A percentile compares a stretch with the other conserved stretches of the same genome.
Evolutionary conservation across 1,140 invertebrate species (phyloP).

Genomic region (Drosophila bocqueti): DNA sequence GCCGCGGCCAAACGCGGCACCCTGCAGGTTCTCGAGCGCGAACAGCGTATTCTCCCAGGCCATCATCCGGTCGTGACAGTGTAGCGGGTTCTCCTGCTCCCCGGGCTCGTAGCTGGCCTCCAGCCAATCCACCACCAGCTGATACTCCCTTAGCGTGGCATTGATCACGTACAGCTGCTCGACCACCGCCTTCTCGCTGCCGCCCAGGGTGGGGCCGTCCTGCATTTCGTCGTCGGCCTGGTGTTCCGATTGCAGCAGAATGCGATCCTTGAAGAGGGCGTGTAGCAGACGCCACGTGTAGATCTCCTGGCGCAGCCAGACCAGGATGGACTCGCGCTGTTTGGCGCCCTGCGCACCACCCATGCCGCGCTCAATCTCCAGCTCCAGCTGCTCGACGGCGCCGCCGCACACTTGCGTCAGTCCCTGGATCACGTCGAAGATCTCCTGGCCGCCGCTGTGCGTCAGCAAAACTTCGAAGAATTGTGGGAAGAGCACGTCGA

Average conservation of each 20-base stretch:
- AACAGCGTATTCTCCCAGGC: conserved; percentile 97
- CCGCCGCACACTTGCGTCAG: conserved; percentile 86
- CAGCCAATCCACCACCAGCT: conserved; percentile 96
- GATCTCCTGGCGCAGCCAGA: conserved; percentile 91
- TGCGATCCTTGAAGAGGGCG: conserved; percentile 92
- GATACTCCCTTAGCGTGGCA: conserved; percentile 90
- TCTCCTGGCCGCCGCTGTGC: conserved; percentile 86
- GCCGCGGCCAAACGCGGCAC: conserved; percentile 86
- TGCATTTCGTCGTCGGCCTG: conserved; percentile 86
- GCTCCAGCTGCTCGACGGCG: conserved; percentile 84
- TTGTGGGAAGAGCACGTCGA: conserved; percentile 87
- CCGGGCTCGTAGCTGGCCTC: conserved; percentile 92
- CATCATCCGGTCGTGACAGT: conserved; percentile 91
- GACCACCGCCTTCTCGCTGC: conserved; percentile 87
- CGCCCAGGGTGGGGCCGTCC: conserved; percentile 83
- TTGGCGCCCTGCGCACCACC: conserved; percentile 47
- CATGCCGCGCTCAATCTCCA: conserved; percentile 49
- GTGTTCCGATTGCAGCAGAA: conserved; percentile 86
- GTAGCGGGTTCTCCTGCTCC: conserved; percentile 88
- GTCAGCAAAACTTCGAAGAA: conserved; percentile 87
- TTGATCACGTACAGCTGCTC: conserved; percentile 86
- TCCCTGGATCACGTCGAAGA: conserved; percentile 87
- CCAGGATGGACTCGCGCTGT: conserved; percentile 46
- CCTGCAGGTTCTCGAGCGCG: conserved; percentile 87
- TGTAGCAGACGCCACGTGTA: conserved; percentile 94